phyloP scores from a whole-genome alignment of 2,113 vertebrate genomes.

The Hylia prasina region DNA sequence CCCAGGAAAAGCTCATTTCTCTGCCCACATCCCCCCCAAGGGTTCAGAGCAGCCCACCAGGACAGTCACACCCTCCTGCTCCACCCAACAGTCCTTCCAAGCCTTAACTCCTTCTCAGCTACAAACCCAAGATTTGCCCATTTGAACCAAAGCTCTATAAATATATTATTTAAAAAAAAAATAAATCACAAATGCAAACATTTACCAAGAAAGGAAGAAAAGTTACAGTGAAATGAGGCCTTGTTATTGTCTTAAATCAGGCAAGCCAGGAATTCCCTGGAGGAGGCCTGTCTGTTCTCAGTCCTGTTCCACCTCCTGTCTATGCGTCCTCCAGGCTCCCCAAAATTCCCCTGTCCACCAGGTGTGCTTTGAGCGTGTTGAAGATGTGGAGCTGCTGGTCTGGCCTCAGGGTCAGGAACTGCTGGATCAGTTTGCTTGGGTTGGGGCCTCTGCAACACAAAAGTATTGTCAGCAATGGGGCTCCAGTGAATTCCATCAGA shows the following conservation, averaged over 20 bases:
- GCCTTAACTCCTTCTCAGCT: slow-evolving; percentile 26
- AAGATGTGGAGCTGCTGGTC: slow-evolving; percentile 98
- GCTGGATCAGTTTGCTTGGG: slow-evolving; percentile 92
- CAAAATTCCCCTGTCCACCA: slow-evolving; percentile 86
- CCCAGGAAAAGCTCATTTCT: neutral
- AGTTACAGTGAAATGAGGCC: slow-evolving; percentile 67
- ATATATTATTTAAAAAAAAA: slow-evolving; percentile 24
- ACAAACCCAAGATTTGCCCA: slow-evolving; percentile 17
- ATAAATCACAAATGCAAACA: slow-evolving; percentile 53
- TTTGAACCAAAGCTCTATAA: slow-evolving; percentile 58
- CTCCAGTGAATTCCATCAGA: neutral
- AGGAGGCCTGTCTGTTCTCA: slow-evolving; percentile 10
- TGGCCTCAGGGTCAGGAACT: slow-evolving; percentile 88
- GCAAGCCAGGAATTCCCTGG: slow-evolving; percentile 10
- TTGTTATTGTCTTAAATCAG: slow-evolving; percentile 40
- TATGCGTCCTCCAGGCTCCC: slow-evolving; percentile 69
- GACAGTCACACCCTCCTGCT: neutral
- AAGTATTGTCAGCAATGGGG: neutral
- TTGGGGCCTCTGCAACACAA: slow-evolving; percentile 86
- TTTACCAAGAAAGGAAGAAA: slow-evolving; percentile 48
- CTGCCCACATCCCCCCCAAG: neutral
- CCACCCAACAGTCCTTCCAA: neutral
- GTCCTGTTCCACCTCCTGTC: slow-evolving; percentile 7
- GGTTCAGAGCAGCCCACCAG: neutral
- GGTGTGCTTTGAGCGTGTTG: slow-evolving; percentile 89